phyloP scores from a whole-genome alignment of 2,113 vertebrate genomes.

The Condylura cristata region DNA sequence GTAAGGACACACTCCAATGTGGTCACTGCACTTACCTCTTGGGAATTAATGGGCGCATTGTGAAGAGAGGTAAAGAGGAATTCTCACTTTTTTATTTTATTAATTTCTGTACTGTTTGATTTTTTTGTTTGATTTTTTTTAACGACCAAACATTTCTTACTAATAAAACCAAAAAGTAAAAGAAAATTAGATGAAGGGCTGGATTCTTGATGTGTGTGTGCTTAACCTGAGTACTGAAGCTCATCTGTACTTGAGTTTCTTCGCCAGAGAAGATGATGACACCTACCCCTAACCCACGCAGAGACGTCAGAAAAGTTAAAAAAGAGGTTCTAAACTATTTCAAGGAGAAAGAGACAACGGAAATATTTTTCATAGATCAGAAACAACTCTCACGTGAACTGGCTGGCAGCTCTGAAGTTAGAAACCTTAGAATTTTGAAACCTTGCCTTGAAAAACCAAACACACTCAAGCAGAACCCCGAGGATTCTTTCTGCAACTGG shows the following conservation, averaged over 20 bases:
- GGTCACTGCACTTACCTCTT: background rate
- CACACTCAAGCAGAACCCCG: background rate
- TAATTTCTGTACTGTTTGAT: background rate
- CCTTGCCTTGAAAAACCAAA: background rate
- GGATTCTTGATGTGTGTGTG: background rate
- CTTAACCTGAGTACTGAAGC: background rate
- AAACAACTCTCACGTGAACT: background rate
- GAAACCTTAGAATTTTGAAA: background rate
- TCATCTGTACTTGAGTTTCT: background rate
- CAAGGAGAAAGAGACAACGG: background rate
- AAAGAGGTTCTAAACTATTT: background rate
- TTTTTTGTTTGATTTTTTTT: background rate
- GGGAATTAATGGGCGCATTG: background rate
- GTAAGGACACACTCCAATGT: background rate
- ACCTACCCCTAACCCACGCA: background rate
- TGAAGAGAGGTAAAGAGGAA: background rate
- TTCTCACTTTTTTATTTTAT: background rate
- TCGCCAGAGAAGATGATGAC: background rate
- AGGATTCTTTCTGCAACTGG: background rate
- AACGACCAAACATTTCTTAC: background rate
- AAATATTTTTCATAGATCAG: background rate
- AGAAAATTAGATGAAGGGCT: background rate
- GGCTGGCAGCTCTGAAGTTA: background rate
- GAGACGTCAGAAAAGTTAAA: background rate
- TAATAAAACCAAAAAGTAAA: background rate